Conservation (phyloP, 2,888 invertebrate species). For the Auanema sp. region DNA sequence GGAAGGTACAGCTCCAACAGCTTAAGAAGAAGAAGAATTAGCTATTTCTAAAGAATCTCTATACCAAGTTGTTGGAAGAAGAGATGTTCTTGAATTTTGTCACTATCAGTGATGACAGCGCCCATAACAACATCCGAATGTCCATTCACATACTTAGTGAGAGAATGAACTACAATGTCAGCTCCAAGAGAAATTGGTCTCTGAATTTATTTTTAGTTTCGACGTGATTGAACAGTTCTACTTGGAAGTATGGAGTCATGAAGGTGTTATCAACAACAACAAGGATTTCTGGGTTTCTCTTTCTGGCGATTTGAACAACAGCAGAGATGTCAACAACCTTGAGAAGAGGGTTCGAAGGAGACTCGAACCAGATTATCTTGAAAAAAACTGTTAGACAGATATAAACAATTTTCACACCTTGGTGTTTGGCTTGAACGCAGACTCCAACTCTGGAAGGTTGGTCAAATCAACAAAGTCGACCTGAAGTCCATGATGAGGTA, state of each 20-base stretch:
- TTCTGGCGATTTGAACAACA: slow-evolving; percentile 67
- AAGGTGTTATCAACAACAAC: slow-evolving; percentile 92
- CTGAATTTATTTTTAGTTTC: slow-evolving; percentile 70
- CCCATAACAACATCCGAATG: slow-evolving; percentile 98
- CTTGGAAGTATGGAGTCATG: slow-evolving; percentile 63
- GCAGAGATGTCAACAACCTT: slow-evolving; percentile 85
- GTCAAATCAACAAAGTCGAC: slow-evolving; percentile 80
- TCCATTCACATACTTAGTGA: slow-evolving; percentile 97
- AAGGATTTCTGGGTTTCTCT: slow-evolving; percentile 65
- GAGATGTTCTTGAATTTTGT: slow-evolving; percentile 75
- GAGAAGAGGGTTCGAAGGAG: slow-evolving; percentile 90
- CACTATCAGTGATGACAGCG: slow-evolving; percentile 77
- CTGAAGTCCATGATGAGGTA: slow-evolving; percentile 73
- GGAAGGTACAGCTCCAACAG: slow-evolving; percentile 88
- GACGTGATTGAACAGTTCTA: slow-evolving; percentile 16
- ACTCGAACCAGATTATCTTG: slow-evolving; percentile 83
- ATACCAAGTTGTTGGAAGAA: slow-evolving; percentile 71
- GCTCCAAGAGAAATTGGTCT: slow-evolving; percentile 86
- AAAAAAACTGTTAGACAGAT: slow-evolving; percentile 7
- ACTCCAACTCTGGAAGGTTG: slow-evolving; percentile 72
- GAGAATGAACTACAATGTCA: slow-evolving; percentile 85
- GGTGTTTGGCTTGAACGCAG: slow-evolving; percentile 79
- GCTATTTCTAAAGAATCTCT: slow-evolving; percentile 1
- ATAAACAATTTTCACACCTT: slow-evolving; percentile 73
- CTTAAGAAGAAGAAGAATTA: slow-evolving; percentile 67